Conservation (phyloP, 2,888 invertebrate species). For the Mimachlamys varia region DNA sequence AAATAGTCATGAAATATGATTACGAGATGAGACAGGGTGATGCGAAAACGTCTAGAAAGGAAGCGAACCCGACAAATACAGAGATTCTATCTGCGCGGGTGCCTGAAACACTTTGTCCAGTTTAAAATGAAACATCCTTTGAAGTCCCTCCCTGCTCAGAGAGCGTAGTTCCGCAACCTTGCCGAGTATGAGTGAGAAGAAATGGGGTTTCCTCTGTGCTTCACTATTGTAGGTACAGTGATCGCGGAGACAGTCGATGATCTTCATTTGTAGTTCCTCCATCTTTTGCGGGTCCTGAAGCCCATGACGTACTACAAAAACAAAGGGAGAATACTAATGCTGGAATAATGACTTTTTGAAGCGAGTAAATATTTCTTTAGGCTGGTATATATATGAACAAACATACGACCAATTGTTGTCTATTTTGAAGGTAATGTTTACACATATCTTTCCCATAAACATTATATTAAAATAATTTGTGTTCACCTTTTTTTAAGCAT, state of each 20-base stretch:
- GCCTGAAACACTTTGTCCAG: conserved; percentile 95
- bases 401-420: no score
- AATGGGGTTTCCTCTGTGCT: conserved; percentile 94
- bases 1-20: background rate
- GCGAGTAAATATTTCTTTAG: no score
- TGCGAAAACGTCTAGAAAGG: conserved; percentile 88
- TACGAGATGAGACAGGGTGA: conserved; percentile 36
- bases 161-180: conserved; percentile 96
- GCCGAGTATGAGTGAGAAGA: conserved; percentile 95
- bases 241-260: conserved; percentile 96
- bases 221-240: conserved; percentile 96
- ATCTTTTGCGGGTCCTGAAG: conserved; percentile 95
- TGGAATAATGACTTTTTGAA: no score
- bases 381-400: no score
- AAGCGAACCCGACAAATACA: conserved; percentile 94
- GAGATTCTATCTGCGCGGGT: conserved; percentile 95
- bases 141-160: conserved; percentile 95
- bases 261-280: conserved; percentile 97
- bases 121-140: conserved; percentile 96
- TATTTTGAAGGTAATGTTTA: no score
- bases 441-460: no score
- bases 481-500: no score
- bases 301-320: conserved; percentile 92
- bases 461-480: no score
- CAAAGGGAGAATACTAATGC: conserved; percentile 4